These are phyloP conservation scores for Cephalotes varians DNA, from an alignment of 2,888 invertebrate species.

Conservation along the genomic window DNA sequence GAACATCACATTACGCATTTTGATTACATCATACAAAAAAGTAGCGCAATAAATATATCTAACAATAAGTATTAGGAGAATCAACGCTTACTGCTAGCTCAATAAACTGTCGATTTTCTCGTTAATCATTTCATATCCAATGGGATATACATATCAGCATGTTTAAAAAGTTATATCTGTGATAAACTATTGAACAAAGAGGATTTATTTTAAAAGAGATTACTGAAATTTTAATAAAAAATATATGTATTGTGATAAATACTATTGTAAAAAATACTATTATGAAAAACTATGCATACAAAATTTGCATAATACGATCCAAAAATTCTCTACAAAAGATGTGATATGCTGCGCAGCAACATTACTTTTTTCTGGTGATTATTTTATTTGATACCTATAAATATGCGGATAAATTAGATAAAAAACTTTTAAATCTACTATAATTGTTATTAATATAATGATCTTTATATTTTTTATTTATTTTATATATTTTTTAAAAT, in stretches of 20 bases:
- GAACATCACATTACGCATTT: slow-evolving; percentile 17
- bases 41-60: background rate
- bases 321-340: background rate
- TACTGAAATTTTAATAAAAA: background rate
- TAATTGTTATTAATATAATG: background rate
- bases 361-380: background rate
- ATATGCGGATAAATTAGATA: background rate
- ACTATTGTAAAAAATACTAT: background rate
- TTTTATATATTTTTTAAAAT: background rate
- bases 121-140: background rate
- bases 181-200: background rate
- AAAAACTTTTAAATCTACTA: background rate
- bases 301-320: too few relatives aligned
- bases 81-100: background rate
- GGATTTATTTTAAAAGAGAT: background rate
- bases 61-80: background rate
- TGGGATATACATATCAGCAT: background rate
- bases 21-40: slow-evolving; percentile 22
- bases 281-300: background rate
- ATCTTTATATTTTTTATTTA: background rate
- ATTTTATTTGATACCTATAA: background rate
- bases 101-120: background rate
- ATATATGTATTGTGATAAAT: background rate
- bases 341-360: background rate
- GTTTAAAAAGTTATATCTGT: background rate